A percentile compares a stretch with the other conserved stretches of the same genome.
Conservation (phyloP, 2,888 invertebrate genomes). For the Neoitamus cyanurus region DNA sequence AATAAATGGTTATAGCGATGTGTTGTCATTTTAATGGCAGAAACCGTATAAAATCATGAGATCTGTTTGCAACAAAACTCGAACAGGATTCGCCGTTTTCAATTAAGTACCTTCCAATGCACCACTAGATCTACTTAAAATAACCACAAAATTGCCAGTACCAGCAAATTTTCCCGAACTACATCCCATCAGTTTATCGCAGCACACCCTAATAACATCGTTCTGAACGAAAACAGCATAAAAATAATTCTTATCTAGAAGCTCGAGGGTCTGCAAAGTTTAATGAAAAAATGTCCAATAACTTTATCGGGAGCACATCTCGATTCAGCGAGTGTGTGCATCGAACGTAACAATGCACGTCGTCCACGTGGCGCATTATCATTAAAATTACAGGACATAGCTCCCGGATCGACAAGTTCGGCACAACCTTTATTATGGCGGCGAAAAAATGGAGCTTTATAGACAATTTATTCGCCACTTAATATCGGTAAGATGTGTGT, state of each 20-base stretch:
- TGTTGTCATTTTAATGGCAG: neutral
- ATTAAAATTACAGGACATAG: slow-evolving; percentile 49
- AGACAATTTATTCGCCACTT: slow-evolving; percentile 64
- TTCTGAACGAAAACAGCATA: neutral
- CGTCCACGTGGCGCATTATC: slow-evolving; percentile 35
- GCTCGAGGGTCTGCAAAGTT: neutral
- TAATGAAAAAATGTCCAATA: slow-evolving; percentile 19
- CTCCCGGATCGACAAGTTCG: slow-evolving; percentile 40
- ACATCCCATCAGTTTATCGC: neutral
- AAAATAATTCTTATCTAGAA: neutral
- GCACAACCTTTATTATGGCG: neutral
- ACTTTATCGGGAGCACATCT: slow-evolving; percentile 27
- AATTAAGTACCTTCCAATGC: too few species aligned
- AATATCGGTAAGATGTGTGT: slow-evolving; percentile 58
- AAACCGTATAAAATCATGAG: too few species aligned
- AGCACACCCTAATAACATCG: neutral
- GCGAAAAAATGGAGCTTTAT: slow-evolving; percentile 57
- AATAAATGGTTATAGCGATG: neutral
- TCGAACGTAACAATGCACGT: neutral
- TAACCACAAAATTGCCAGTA: neutral
- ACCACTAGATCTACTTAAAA: neutral
- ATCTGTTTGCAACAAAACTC: too few species aligned
- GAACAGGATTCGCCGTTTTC: too few species aligned
- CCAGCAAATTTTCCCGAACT: neutral
- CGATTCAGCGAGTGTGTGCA: neutral